phyloP scores from a whole-genome alignment of 1,140 invertebrate species.

The Eriosoma lanigerum region DNA sequence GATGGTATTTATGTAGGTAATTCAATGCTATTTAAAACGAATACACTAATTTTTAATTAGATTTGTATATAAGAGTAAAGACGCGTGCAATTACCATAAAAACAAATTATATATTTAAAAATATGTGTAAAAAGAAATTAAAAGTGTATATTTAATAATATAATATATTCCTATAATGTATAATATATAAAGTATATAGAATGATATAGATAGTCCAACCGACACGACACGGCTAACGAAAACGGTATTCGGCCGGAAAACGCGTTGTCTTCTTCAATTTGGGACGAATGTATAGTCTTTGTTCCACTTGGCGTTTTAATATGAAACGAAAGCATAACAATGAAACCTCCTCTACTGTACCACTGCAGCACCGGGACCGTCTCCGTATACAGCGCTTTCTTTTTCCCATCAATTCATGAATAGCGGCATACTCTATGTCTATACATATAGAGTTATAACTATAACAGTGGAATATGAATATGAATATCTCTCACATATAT shows the following conservation, averaged over 20 bases:
- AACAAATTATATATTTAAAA: too few species aligned
- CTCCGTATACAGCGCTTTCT: slow-evolving; percentile 34
- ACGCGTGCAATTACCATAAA: too few species aligned
- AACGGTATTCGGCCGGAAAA: slow-evolving; percentile 48
- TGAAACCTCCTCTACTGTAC: slow-evolving; percentile 26
- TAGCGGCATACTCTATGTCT: not conserved
- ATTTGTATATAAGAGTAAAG: too few species aligned
- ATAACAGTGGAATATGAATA: not conserved
- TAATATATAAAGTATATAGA: not conserved
- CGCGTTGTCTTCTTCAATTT: slow-evolving; percentile 30
- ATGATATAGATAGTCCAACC: not conserved
- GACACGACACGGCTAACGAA: not conserved
- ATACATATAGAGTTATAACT: not conserved
- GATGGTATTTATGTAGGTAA: not conserved
- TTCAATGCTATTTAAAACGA: not conserved
- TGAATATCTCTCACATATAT: not conserved
- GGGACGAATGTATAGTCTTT: slow-evolving; percentile 12
- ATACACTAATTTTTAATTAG: not conserved
- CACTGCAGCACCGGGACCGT: too few species aligned
- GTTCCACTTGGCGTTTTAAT: slow-evolving; percentile 50
- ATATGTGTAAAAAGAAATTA: too few species aligned
- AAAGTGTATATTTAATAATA: too few species aligned
- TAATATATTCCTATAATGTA: not conserved
- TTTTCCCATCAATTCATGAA: slow-evolving; percentile 25
- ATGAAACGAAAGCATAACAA: slow-evolving; percentile 51